Conservation (phyloP, 2,113 vertebrate species). For the Pedionomus torquatus region DNA sequence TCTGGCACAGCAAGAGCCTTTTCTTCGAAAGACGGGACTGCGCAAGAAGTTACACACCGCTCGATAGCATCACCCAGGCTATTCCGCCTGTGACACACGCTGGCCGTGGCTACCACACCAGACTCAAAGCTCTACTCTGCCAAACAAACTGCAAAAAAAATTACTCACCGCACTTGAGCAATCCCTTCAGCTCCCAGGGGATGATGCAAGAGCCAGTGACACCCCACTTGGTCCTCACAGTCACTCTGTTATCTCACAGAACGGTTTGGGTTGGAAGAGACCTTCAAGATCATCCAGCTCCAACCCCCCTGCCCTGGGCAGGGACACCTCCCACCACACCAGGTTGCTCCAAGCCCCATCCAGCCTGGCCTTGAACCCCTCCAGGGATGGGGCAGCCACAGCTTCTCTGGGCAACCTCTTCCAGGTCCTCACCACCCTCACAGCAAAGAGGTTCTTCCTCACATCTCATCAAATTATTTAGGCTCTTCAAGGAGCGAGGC, state of each 20-base stretch:
- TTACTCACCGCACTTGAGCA: neutral
- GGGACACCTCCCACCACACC: too few species aligned
- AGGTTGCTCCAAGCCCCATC: too few species aligned
- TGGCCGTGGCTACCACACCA: rapidly evolving
- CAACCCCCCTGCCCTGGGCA: too few species aligned
- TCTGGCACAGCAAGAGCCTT: neutral
- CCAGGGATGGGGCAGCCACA: too few species aligned
- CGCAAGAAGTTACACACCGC: neutral
- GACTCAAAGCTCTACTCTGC: neutral
- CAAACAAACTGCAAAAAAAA: neutral
- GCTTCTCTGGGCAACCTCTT: too few species aligned
- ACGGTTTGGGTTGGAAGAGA: too few species aligned
- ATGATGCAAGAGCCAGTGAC: neutral
- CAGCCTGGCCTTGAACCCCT: too few species aligned
- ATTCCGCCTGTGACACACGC: rapidly evolving
- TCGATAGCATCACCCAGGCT: neutral
- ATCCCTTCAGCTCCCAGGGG: neutral
- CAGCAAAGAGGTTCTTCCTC: too few species aligned
- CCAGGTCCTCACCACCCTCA: too few species aligned
- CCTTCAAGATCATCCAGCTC: too few species aligned
- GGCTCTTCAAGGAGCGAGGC: neutral
- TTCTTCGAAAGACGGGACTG: neutral
- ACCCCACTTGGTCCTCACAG: neutral
- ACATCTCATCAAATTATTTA: too few species aligned
- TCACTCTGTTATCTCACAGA: too few species aligned